Conservation (phyloP, 2,113 vertebrate species). For the Pelodiscus sinensis region DNA sequence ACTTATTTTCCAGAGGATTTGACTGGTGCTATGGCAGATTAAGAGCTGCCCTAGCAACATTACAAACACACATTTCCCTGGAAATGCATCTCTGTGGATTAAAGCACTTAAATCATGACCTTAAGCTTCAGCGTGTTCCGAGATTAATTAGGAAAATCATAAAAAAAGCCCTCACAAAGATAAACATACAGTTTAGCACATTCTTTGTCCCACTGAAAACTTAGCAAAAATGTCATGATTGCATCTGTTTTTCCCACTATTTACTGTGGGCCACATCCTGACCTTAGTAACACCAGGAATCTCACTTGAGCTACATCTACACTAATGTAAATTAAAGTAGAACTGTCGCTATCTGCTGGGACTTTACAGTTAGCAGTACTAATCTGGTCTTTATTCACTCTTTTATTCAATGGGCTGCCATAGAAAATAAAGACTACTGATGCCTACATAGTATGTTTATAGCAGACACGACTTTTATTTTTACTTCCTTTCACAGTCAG, state of each 20-base stretch:
- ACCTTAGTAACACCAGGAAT: not conserved
- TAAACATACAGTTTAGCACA: not conserved
- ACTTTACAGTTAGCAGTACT: not conserved
- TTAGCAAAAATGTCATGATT: not conserved
- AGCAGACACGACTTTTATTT: not conserved
- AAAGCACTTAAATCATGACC: slow-evolving; percentile 58
- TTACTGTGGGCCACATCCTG: not conserved
- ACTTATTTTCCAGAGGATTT: slow-evolving; percentile 49
- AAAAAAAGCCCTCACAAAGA: slow-evolving; percentile 16
- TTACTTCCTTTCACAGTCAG: slow-evolving; percentile 7
- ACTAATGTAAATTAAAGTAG: not conserved
- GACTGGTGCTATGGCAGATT: slow-evolving; percentile 45
- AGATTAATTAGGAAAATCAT: slow-evolving; percentile 57
- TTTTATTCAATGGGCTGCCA: not conserved
- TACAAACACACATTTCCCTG: slow-evolving; percentile 59
- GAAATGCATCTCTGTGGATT: not conserved
- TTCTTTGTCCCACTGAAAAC: slow-evolving; percentile 28
- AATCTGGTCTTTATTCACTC: not conserved
- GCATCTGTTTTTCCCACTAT: not conserved
- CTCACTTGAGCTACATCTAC: not conserved
- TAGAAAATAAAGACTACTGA: not conserved
- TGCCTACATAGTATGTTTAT: slow-evolving; percentile 25
- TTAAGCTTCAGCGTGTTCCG: slow-evolving; percentile 54
- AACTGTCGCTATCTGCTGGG: not conserved
- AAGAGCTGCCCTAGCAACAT: slow-evolving; percentile 70